Evolutionary conservation across 2,797 vertebrate genomes (phyloP).

Genomic region (Ambastaia sidthimunki): DNA sequence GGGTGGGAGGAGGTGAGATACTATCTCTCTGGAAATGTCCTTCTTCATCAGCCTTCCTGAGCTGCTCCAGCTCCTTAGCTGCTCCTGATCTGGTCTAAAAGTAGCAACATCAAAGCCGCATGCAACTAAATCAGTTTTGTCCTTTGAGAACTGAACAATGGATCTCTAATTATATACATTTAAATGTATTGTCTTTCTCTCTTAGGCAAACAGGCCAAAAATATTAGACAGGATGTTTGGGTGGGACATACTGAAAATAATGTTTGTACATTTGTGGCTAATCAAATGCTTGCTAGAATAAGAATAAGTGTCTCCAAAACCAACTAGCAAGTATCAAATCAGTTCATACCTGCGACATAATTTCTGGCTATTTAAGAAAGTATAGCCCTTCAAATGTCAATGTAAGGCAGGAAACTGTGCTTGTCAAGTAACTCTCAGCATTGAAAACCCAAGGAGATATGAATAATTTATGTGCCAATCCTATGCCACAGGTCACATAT

Average conservation of each 20-base stretch:
- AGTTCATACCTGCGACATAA: neutral
- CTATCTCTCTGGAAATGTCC: constrained; percentile 42
- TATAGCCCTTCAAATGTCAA: neutral
- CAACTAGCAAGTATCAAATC: neutral
- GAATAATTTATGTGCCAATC: neutral
- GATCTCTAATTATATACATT: neutral
- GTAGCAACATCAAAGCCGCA: constrained; percentile 3
- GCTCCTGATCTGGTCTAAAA: constrained; percentile 84
- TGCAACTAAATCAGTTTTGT: neutral
- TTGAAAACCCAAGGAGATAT: neutral
- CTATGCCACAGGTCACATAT: neutral
- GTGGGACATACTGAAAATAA: too few relatives aligned
- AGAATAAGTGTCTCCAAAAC: neutral
- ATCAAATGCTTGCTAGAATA: neutral
- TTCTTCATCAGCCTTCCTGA: constrained; percentile 66
- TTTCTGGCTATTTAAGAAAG: neutral
- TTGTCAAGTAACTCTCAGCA: neutral
- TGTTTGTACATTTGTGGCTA: neutral
- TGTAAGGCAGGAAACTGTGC: neutral
- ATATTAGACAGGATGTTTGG: too few relatives aligned
- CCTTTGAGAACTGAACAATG: neutral
- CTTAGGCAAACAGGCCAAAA: too few relatives aligned
- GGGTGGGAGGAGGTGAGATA: constrained; percentile 52
- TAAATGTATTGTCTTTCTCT: too few relatives aligned
- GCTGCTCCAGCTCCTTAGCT: constrained; percentile 81